Evolutionary conservation across 2,888 invertebrate species (phyloP).

Genomic region (Hemistola chrysoprasaria): DNA sequence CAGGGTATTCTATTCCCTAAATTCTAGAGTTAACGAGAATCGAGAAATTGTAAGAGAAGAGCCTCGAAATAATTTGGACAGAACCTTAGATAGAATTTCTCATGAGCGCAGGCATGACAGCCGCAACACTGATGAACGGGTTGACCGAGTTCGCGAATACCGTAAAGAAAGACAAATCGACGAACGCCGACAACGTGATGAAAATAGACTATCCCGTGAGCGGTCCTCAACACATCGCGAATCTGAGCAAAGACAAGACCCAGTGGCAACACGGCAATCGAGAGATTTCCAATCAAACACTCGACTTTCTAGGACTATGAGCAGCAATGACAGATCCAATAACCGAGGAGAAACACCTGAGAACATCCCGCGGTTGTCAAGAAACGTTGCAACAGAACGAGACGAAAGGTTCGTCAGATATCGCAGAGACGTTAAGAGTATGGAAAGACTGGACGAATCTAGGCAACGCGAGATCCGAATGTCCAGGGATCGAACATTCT

Average conservation of each 20-base stretch:
- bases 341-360: constrained; percentile 1
- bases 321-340: background rate
- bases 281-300: background rate
- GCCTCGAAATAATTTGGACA: constrained; percentile 1
- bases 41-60: constrained; percentile 2
- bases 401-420: constrained; percentile 4
- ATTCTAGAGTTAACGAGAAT: constrained; percentile 12
- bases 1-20: constrained; percentile 10
- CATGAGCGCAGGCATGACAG: constrained; percentile 8
- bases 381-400: constrained; percentile 1
- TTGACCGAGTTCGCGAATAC: constrained; percentile 1
- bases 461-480: constrained; percentile 9
- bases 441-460: constrained; percentile 11
- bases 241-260: constrained; percentile 3
- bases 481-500: constrained; percentile 1
- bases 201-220: constrained; percentile 10
- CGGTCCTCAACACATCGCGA: constrained; percentile 8
- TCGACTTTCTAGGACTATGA: constrained; percentile 1
- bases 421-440: constrained; percentile 10
- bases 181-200: constrained; percentile 9
- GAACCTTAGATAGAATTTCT: background rate
- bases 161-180: constrained; percentile 8
- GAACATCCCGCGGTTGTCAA: background rate
- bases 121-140: constrained; percentile 3
- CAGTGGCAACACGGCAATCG: constrained; percentile 5